Conservation (phyloP, 2,888 invertebrate species). For the Allolobophora icterica region DNA sequence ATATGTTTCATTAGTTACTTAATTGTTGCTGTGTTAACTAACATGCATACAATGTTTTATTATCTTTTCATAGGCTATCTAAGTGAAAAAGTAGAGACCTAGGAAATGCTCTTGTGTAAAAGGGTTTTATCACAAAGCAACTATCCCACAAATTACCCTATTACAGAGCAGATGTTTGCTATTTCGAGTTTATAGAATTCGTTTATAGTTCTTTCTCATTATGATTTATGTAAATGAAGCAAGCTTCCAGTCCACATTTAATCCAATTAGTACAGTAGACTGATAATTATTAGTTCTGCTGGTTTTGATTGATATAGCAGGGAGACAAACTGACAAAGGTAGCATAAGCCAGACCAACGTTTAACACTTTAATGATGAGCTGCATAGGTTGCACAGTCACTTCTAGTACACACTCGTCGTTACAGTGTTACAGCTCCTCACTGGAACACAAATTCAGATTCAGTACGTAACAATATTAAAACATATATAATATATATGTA, state of each 20-base stretch:
- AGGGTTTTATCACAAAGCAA: background rate
- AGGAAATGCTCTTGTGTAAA: background rate
- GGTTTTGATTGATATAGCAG: background rate
- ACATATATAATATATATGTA: no score
- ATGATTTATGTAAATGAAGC: background rate
- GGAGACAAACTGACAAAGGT: background rate
- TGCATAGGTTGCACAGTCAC: no score
- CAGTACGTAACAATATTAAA: background rate
- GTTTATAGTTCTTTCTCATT: background rate
- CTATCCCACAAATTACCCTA: background rate
- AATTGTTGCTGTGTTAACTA: background rate
- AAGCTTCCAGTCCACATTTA: background rate
- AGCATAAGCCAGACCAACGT: background rate
- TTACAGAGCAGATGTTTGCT: background rate
- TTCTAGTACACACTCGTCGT: no score
- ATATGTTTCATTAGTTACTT: background rate
- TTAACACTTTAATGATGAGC: no score
- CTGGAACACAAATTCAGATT: background rate
- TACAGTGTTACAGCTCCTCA: background rate
- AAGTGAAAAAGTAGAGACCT: no score
- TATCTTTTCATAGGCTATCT: background rate
- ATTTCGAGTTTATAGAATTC: background rate
- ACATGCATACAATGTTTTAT: background rate
- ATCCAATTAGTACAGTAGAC: background rate
- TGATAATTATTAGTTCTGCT: background rate